Evolutionary conservation across 2,113 vertebrate species (phyloP), one percentile per base, ranked within the genome.

Genomic region (Poeciliopsis turrubarensis): DNA sequence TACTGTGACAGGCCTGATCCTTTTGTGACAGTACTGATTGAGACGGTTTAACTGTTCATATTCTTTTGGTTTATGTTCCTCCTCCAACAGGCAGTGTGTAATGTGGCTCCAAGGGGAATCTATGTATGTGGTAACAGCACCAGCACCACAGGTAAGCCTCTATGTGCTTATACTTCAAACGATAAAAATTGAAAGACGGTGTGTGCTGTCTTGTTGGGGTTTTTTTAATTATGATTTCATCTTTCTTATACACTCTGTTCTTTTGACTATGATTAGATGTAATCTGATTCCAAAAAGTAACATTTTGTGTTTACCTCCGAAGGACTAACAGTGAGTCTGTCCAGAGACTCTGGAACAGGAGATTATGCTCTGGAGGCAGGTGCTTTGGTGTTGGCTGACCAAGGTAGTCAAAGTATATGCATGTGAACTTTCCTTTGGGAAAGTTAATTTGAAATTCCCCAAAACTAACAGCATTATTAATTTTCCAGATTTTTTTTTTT

Each of bases 121-220:
- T 99, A 99, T 68, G 97, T 99, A 8, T 99, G 98, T 87, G 98
- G 98, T 10, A 99, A 99, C 80, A 98, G 97, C n/a, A 97, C 97
- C 4, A 99, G 96, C 72, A 95, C 95, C 30, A 96, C 98, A 85
- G 92, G 92, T 91, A n/a, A 81, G 57, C 2, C 19, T 37, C 34
- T 22, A 9, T 51, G 15, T 8, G 0, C 47, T 7, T 8, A 25
- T 51, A 19, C 47, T 7, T 22, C 15, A 22, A 51, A 51, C 22
- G 19, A n/a, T 19, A 25, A 17, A 19, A 54, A 54, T 25, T 57
- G 51, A 25, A 22, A 57, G 51, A 54, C n/a, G n/a, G 22, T 0
- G 5, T n/a, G 51, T 54, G 22, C 7, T n/a, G 22, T 54, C 7
- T 54, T 34, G 7, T 8, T 34, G 7, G 7, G 0, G 32, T 2